phyloP scores from a whole-genome alignment of 2,888 invertebrate genomes.

The Luperina nickerlii region DNA sequence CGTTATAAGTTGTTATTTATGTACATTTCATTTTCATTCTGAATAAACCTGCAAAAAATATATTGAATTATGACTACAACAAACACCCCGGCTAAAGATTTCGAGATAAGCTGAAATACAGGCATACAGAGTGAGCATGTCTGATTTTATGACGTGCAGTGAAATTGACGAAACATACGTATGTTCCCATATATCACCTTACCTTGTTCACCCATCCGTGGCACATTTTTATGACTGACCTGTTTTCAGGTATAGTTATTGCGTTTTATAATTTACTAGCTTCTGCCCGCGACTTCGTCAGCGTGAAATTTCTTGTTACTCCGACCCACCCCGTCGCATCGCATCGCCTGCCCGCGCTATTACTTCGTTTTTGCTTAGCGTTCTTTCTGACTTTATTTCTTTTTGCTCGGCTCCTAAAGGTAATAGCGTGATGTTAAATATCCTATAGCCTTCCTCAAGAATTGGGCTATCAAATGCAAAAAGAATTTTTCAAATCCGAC shows the following conservation, averaged over 20 bases:
- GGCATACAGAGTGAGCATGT: slow-evolving; percentile 3
- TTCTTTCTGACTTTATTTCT: too few species aligned
- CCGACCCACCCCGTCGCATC: too few species aligned
- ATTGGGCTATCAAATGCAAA: too few species aligned
- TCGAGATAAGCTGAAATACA: slow-evolving; percentile 1
- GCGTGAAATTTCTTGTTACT: too few species aligned
- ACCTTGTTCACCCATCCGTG: slow-evolving; percentile 45
- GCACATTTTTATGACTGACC: slow-evolving; percentile 60
- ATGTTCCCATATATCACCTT: slow-evolving; percentile 46
- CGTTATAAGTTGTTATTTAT: background rate
- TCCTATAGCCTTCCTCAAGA: too few species aligned
- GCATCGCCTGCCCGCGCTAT: too few species aligned
- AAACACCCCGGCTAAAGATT: background rate
- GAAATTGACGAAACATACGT: slow-evolving; percentile 44
- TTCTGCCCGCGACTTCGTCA: too few species aligned
- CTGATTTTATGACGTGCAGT: slow-evolving; percentile 44
- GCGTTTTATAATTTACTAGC: slow-evolving; percentile 49
- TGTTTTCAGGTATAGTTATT: slow-evolving; percentile 48
- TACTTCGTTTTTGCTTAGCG: too few species aligned
- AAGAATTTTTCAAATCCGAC: too few species aligned
- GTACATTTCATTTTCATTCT: background rate
- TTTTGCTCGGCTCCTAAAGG: too few species aligned
- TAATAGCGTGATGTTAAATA: too few species aligned
- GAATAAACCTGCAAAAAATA: background rate
- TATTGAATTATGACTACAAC: background rate